Evolutionary conservation across 2,888 invertebrate species (phyloP).

Genomic region (Callyntrura sp.): DNA sequence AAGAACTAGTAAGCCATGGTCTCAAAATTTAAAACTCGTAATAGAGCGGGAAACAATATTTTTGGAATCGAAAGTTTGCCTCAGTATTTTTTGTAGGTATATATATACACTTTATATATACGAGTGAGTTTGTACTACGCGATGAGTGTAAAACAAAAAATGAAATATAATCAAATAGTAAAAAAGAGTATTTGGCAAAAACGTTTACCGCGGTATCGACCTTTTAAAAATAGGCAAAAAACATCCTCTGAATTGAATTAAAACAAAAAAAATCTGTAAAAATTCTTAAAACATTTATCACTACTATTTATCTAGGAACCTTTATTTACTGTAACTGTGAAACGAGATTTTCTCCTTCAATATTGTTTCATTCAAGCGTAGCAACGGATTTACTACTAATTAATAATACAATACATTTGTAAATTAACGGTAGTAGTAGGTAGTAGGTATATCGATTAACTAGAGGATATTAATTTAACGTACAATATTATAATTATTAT

Average conservation of each 20-base stretch:
- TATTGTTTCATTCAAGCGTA: neutral
- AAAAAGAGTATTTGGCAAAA: neutral
- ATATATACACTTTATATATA: neutral
- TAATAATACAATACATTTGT: neutral
- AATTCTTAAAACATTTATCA: neutral
- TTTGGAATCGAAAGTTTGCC: constrained; percentile 47
- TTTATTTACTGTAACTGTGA: constrained; percentile 6
- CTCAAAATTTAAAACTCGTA: constrained; percentile 2
- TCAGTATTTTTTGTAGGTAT: constrained; percentile 45
- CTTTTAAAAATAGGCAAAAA: neutral
- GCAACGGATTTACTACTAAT: neutral
- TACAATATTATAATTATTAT: constrained; percentile 34
- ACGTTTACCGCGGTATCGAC: constrained; percentile 15
- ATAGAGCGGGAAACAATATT: constrained; percentile 39
- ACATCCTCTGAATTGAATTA: neutral
- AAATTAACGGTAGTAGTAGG: neutral
- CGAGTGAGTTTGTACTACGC: neutral
- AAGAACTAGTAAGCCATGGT: neutral
- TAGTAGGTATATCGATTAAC: constrained; percentile 22
- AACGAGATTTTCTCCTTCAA: constrained; percentile 39
- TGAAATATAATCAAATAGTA: neutral
- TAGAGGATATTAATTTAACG: constrained; percentile 29
- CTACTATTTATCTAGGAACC: neutral
- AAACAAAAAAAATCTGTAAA: neutral
- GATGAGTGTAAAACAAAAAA: constrained; percentile 14